Evolutionary conservation across 2,797 vertebrate genomes (phyloP).

Genomic region (Enteromius anoplus): DNA sequence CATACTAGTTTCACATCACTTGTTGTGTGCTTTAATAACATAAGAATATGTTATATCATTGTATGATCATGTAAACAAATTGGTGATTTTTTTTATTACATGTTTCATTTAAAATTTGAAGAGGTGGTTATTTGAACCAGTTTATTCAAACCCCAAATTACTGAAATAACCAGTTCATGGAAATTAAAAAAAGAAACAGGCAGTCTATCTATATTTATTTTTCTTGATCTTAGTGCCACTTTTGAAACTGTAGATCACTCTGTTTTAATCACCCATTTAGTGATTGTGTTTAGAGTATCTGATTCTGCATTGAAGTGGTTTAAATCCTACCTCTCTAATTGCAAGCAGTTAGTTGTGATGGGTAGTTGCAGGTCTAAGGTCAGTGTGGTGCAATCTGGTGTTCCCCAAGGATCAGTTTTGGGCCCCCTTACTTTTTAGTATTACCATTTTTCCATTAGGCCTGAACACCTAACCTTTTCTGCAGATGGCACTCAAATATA

Average conservation of each 20-base stretch:
- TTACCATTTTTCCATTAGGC: neutral
- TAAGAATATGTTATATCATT: neutral
- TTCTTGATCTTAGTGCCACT: neutral
- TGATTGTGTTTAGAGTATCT: neutral
- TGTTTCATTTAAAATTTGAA: neutral
- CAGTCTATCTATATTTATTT: neutral
- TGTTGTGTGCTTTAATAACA: neutral
- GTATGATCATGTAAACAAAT: neutral
- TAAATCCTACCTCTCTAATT: neutral
- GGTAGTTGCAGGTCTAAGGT: neutral
- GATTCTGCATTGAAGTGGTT: neutral
- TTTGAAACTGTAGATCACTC: neutral
- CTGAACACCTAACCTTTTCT: neutral
- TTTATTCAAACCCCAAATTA: neutral
- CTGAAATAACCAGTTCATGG: neutral
- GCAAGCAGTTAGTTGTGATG: neutral
- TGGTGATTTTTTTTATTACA: neutral
- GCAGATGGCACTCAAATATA: neutral
- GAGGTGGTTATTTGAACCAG: neutral
- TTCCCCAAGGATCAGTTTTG: neutral
- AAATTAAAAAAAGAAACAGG: neutral
- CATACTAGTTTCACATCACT: neutral
- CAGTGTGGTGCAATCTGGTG: neutral
- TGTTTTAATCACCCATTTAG: neutral
- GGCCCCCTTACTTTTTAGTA: neutral